phyloP scores from a whole-genome alignment of 2,113 vertebrate species.

The Echinops telfairi region DNA sequence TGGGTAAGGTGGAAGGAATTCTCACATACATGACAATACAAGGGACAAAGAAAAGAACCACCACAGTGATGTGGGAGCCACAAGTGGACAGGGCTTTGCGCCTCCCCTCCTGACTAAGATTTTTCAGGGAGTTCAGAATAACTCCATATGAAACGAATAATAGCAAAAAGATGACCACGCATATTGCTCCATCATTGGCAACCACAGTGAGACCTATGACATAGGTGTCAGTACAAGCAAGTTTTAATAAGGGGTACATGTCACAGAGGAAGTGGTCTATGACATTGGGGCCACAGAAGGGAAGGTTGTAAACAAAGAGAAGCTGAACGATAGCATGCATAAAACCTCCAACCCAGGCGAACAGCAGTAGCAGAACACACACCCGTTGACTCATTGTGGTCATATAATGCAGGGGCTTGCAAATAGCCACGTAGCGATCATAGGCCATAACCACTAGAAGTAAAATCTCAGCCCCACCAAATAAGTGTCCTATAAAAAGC shows the following conservation, averaged over 20 bases:
- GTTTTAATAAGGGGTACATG: background rate
- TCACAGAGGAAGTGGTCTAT: background rate
- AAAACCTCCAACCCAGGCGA: background rate
- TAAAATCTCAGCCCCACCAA: background rate
- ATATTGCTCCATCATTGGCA: background rate
- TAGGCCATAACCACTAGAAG: background rate
- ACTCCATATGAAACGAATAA: background rate
- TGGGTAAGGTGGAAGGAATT: no score
- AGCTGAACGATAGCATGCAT: background rate
- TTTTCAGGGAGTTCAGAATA: background rate
- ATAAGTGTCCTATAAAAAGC: background rate
- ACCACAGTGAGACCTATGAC: background rate
- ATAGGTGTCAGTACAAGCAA: background rate
- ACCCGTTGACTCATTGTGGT: background rate
- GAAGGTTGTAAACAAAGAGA: background rate
- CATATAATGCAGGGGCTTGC: background rate
- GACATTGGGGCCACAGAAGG: background rate
- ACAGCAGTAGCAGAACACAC: background rate
- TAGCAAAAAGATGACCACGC: background rate
- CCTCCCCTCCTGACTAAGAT: background rate
- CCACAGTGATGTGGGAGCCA: background rate
- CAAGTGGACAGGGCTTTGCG: background rate
- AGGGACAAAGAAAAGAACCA: background rate
- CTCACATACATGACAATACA: no score
- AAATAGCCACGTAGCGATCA: background rate